These are phyloP conservation scores for Hylomyscus alleni DNA, from an alignment of 2,797 vertebrate species.

Conservation along the genomic window DNA sequence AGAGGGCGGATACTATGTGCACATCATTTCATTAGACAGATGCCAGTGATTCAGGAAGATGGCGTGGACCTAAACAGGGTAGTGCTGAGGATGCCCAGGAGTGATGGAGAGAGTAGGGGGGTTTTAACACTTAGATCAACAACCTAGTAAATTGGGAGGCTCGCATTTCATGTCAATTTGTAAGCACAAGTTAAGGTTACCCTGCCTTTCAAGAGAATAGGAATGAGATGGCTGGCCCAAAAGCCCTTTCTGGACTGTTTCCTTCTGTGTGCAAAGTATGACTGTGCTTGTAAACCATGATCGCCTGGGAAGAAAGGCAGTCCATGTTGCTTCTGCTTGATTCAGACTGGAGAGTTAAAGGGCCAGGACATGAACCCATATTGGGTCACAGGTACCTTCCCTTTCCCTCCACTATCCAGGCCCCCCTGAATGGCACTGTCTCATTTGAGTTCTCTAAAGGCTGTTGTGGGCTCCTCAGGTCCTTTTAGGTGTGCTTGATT, in stretches of 20 bases:
- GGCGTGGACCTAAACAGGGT: background rate
- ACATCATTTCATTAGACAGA: background rate
- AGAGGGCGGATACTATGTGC: background rate
- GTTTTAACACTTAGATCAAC: background rate
- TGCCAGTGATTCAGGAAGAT: background rate
- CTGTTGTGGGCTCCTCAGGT: constrained; percentile 59
- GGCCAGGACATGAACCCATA: background rate
- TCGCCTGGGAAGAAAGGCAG: background rate
- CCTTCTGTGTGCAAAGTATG: background rate
- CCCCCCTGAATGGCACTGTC: background rate
- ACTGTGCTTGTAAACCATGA: background rate
- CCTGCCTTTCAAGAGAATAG: background rate
- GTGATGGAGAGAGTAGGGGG: rapidly evolving
- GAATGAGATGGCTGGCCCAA: background rate
- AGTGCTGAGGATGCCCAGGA: background rate
- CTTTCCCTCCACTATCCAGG: background rate
- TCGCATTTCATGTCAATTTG: background rate
- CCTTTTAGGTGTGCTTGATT: background rate
- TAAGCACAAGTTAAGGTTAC: background rate
- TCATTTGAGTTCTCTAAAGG: constrained; percentile 52
- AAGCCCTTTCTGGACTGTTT: background rate
- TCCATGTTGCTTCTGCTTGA: background rate
- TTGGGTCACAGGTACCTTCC: rapidly evolving
- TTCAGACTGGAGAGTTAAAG: constrained; percentile 17
- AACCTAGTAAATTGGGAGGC: background rate